These are phyloP conservation scores for Xestia ashworthii DNA, from an alignment of 2,888 invertebrate species.

Conservation along the genomic window DNA sequence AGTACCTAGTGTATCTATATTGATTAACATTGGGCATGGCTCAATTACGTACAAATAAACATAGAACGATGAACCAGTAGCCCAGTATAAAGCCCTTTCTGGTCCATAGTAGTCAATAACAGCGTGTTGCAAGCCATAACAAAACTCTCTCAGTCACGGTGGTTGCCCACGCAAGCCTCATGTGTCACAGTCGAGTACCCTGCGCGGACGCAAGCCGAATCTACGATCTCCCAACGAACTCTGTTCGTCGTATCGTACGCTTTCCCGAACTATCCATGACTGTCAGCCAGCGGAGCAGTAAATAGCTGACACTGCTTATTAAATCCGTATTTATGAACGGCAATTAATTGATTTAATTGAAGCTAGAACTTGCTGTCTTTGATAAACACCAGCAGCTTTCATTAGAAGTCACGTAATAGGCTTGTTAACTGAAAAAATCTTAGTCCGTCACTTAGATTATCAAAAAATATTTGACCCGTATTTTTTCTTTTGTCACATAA, in stretches of 20 bases:
- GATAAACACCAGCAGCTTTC: conserved; percentile 19
- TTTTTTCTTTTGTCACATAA: too few relatives aligned
- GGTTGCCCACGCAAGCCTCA: conserved; percentile 75
- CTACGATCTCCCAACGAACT: conserved; percentile 45
- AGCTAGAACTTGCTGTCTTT: conserved; percentile 26
- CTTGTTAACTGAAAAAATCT: too few relatives aligned
- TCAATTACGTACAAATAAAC: conserved; percentile 18
- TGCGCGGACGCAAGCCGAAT: conserved; percentile 63
- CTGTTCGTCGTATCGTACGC: conserved; percentile 44
- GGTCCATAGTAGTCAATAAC: conserved; percentile 57
- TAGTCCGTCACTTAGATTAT: too few relatives aligned
- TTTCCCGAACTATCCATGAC: conserved; percentile 62
- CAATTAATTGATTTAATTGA: conserved; percentile 52
- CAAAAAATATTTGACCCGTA: too few relatives aligned
- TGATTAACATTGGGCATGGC: neutral
- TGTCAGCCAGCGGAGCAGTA: conserved; percentile 63
- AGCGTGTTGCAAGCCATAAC: conserved; percentile 75
- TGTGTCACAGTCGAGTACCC: conserved; percentile 79
- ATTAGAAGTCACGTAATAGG: conserved; percentile 30
- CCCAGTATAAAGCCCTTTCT: conserved; percentile 66
- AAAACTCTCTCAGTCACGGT: conserved; percentile 82
- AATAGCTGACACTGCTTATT: conserved; percentile 64
- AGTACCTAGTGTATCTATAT: neutral
- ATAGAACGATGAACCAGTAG: conserved; percentile 45
- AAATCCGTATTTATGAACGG: conserved; percentile 56